Evolutionary conservation across 2,888 invertebrate genomes (phyloP), one percentile per base, ranked within the genome.

Genomic region (Girardia tigrina): DNA sequence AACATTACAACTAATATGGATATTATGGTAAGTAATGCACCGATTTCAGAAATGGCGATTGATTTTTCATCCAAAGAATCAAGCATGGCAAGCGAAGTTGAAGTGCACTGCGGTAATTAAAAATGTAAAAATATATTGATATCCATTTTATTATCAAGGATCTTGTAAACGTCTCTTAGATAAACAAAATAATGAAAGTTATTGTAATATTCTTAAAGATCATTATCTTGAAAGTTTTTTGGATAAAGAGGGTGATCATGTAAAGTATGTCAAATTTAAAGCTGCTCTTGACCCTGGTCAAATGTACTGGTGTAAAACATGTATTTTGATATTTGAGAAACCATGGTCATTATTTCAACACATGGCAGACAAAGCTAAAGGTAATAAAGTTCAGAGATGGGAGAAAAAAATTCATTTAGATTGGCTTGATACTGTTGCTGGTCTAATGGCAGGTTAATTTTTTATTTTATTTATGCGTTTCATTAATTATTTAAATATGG

Each of bases 271-370:
- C 12, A 74, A 76, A 26, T 42, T 76, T 27, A 74, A 76, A 36
- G 75, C 76, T 26, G 28, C 76, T 20, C 42, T 76, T 23, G 76
- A 76, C 12, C 74, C 74, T 1, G 76, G 76, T 0, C 74, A 74
- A 75, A 74, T 76, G 76, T 76, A 76, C 27, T 76, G 56, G 75
- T 76, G 76, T 69, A 76, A 76, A 26, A 76, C 74, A 12, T 76
- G 76, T 26, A 76, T 75, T 20, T 75, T 76, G 6, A 76, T 76
- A 16, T 76, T 76, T 56, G 76, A 76, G 27, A 76, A 76, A 42
- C 76, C 76, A 2, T 76, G 76, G 76, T 76, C 76, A 26, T 69
- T 76, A 16, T 76, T 76, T 26, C 76, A 76, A 27, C 76, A 76
- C 56, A 75, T 74, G 74, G 74, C 76, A 26, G 76, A 76, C 76